Base-by-base conservation (phyloP, 2,888 invertebrate species). In the Ornithoptera priamus region DNA sequence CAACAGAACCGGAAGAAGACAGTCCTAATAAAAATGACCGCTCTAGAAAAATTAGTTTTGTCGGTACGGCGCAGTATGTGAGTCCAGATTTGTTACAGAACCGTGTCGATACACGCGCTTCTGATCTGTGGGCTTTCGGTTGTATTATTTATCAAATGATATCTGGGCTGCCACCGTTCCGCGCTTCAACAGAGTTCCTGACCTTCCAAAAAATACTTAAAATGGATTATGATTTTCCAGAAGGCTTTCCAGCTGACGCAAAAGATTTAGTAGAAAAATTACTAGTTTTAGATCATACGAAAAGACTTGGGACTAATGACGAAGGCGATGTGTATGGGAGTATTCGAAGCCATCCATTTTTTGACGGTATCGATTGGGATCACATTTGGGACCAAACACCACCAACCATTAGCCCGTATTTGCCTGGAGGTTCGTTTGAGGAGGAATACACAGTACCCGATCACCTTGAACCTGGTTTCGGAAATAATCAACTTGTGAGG, bases 21-120 rank as follows among this genome's bases (percentile, higher is more conserved):
- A 77, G 76, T 71, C 79, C 80, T 65, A 76, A 75, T 18, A 84
- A 87, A 75, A 89, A 87, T 77, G 88, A 90, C 70, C 90, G 93
- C 68, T 91, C 93, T 76, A 93, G 97, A 71, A 94, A 94, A 78
- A 96, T 96, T 80, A 97, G 97, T 86, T 99, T 99, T 89, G 99
- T 99, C 18, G 99, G 99, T 65, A 99, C 99, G 17, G 99, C 99
- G 2, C 99, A 99, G 85, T 99, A 99, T 88, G 99, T 99, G 0
- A 99, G 99, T 69, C 99, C 99, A 3, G 99, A 99, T 92, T 94
- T 99, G 73, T 93, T 99, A 65, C 96, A 95, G 72, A 96, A 97
- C 82, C 95, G 96, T 72, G 95, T 95, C 2, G 95, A 96, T 67
- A 95, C 95, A 63, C 94, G 94, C 68, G 94, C 97, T 59, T 97